These are phyloP conservation scores for Apogon hyalosoma DNA, from an alignment of 2,797 vertebrate species.

Conservation along the genomic window DNA sequence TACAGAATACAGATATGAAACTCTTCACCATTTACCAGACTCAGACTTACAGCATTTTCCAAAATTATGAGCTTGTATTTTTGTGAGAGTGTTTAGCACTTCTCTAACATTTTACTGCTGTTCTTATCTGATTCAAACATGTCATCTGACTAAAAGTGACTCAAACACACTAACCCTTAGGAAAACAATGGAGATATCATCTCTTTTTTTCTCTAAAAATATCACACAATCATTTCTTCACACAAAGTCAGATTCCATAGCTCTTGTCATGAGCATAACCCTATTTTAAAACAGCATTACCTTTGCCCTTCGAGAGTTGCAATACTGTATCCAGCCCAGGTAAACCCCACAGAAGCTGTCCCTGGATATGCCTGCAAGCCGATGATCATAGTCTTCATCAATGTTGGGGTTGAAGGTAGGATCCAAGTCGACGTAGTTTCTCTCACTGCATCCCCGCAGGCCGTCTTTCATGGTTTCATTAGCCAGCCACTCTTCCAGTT, in stretches of 20 bases:
- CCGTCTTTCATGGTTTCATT: constrained; percentile 97
- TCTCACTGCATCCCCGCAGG: constrained; percentile 89
- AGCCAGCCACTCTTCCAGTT: constrained; percentile 96
- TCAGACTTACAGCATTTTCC: not conserved
- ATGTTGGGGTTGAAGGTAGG: constrained; percentile 99
- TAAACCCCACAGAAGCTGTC: constrained; percentile 97
- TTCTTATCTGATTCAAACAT: not conserved
- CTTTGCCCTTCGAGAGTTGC: constrained; percentile 92
- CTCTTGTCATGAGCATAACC: no score
- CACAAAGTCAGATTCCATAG: no score
- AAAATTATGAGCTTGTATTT: not conserved
- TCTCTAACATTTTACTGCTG: not conserved
- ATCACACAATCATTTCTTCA: no score
- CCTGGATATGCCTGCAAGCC: constrained; percentile 94
- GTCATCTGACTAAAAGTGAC: not conserved
- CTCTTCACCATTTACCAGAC: not conserved
- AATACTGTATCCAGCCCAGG: constrained; percentile 98
- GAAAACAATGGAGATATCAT: not conserved
- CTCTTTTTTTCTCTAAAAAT: not conserved
- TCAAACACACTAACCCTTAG: not conserved
- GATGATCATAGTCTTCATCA: constrained; percentile 98
- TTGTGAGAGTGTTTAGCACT: not conserved
- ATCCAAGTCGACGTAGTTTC: constrained; percentile 97
- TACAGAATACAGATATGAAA: not conserved
- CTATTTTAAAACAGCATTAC: constrained; percentile 63